A percentile compares a stretch with the other conserved stretches of the same genome.
Conservation (phyloP, 2,888 invertebrate genomes). For the Heteromurus nitidus region DNA sequence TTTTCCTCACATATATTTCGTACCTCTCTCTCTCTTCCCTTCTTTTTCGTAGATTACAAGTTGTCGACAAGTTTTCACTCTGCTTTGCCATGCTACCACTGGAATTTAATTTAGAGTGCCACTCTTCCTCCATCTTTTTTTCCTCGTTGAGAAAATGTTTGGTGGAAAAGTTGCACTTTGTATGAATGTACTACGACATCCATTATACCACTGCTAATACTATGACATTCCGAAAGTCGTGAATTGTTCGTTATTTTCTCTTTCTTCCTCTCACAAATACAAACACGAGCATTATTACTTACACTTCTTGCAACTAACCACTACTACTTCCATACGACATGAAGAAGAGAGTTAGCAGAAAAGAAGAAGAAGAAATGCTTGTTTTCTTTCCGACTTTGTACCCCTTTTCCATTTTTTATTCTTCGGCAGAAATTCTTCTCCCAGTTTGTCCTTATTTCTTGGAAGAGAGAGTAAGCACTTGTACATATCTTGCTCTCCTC, state of each 20-base stretch:
- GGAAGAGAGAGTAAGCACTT: too few relatives aligned
- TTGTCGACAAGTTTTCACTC: constrained; percentile 54
- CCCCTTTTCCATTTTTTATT: neutral
- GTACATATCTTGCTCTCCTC: too few relatives aligned
- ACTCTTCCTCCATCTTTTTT: constrained; percentile 37
- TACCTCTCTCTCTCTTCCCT: constrained; percentile 22
- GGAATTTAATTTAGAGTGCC: constrained; percentile 63
- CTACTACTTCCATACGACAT: constrained; percentile 6
- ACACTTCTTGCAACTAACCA: constrained; percentile 6
- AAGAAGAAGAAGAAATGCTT: constrained; percentile 30
- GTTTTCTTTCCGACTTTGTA: constrained; percentile 33
- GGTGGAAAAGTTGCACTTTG: constrained; percentile 39
- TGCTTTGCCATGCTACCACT: constrained; percentile 35
- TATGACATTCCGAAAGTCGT: neutral
- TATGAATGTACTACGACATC: constrained; percentile 26
- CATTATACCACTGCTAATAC: constrained; percentile 8
- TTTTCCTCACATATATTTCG: constrained; percentile 4
- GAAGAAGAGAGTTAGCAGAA: constrained; percentile 13
- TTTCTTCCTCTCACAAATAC: constrained; percentile 9
- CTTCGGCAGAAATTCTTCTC: neutral
- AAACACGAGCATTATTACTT: constrained; percentile 28
- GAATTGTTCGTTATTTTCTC: constrained; percentile 5
- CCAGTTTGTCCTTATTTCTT: constrained; percentile 45
- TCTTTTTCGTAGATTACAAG: constrained; percentile 52
- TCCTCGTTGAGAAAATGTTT: constrained; percentile 28